Conservation (phyloP, 2,797 vertebrate genomes). For the Dicrostonyx torquatus region DNA sequence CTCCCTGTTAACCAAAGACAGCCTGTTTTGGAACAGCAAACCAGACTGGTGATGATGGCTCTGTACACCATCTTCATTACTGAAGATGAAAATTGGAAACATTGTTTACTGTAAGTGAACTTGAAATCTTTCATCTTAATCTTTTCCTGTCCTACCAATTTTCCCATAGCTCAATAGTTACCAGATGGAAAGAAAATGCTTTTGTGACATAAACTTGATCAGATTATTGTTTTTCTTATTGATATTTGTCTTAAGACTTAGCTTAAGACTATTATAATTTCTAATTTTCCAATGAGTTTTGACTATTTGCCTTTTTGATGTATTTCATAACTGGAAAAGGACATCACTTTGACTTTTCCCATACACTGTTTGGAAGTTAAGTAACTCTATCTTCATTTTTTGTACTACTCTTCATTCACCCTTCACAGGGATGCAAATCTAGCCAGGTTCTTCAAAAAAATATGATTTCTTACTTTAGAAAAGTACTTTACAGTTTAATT, state of each 20-base stretch:
- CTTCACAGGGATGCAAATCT: not conserved
- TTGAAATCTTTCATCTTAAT: not conserved
- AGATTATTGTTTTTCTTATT: constrained; percentile 9
- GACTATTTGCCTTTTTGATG: not conserved
- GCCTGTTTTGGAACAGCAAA: not conserved
- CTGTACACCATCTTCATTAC: not conserved
- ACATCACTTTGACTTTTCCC: not conserved
- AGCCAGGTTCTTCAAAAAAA: constrained; percentile 72
- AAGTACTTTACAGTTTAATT: constrained; percentile 84
- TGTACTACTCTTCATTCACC: not conserved
- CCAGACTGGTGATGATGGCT: not conserved
- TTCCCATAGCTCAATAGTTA: not conserved
- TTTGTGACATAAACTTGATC: constrained; percentile 1
- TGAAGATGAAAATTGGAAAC: not conserved
- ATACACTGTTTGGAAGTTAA: not conserved
- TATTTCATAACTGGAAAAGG: not conserved
- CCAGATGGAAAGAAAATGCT: not conserved
- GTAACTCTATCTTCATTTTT: not conserved
- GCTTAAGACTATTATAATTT: not conserved
- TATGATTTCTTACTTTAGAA: constrained; percentile 78
- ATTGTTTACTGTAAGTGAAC: not conserved
- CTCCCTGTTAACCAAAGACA: not conserved
- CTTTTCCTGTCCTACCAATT: not conserved
- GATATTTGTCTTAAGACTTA: not conserved
- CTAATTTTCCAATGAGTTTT: not conserved